phyloP scores from a whole-genome alignment of 2,113 vertebrate species.

The Erythrolamprus reginae region DNA sequence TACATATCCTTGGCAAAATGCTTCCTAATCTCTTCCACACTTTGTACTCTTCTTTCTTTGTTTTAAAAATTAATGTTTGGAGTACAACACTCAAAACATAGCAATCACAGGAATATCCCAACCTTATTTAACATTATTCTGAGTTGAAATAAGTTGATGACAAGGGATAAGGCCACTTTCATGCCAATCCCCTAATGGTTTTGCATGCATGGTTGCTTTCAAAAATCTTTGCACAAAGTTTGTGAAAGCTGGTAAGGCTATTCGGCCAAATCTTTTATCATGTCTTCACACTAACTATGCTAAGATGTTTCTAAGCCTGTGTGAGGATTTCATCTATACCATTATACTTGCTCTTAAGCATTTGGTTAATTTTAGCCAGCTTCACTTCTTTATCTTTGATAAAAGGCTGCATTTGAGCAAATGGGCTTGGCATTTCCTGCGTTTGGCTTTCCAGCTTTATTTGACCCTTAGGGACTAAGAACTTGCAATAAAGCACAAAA shows the following conservation, averaged over 20 bases:
- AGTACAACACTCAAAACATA: not conserved
- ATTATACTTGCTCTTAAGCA: not conserved
- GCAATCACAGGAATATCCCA: not conserved
- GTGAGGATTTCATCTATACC: not conserved
- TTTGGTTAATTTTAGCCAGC: not conserved
- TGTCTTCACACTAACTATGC: not conserved
- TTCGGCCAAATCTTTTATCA: not conserved
- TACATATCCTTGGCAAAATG: not conserved
- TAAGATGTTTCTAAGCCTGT: not conserved
- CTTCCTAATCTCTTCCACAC: not conserved
- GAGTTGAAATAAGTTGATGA: not conserved
- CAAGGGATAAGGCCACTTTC: not conserved
- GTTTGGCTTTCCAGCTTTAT: not conserved
- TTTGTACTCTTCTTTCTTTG: not conserved
- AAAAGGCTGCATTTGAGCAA: not conserved
- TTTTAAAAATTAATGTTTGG: not conserved
- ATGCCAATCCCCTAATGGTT: not conserved
- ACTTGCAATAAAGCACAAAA: not conserved
- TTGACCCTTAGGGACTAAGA: not conserved
- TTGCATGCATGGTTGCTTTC: not conserved
- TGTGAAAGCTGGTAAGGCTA: not conserved
- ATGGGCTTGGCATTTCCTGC: not conserved
- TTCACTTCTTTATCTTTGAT: not conserved
- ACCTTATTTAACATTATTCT: not conserved
- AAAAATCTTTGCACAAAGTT: not conserved